Percentiles rank a stretch among this genome's conserved stretches.
Conservation (phyloP, 2,888 invertebrate species). For the Oscheius onirici region DNA sequence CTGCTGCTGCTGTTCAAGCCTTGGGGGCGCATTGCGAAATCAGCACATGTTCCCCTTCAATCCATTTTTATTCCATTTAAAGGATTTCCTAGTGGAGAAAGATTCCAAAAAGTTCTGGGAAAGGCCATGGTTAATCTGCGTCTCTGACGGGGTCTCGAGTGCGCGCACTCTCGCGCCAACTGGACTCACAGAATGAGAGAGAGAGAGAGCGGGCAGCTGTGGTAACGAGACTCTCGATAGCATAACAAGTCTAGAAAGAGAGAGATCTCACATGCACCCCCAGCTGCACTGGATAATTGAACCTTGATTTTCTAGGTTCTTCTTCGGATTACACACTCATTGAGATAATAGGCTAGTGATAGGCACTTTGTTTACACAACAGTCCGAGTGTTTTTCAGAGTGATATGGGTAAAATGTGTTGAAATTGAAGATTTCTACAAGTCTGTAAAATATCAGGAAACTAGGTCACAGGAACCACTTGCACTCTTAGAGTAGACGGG, state of each 20-base stretch:
- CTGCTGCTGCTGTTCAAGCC: too few species aligned
- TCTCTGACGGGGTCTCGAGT: background rate
- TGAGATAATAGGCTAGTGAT: too few species aligned
- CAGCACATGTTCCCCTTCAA: background rate
- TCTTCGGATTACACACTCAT: too few species aligned
- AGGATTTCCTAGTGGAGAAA: background rate
- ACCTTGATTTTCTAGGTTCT: too few species aligned
- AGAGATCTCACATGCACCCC: background rate
- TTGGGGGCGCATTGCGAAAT: background rate
- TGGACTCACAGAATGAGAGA: background rate
- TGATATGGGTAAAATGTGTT: too few species aligned
- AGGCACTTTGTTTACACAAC: too few species aligned
- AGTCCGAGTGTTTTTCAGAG: too few species aligned
- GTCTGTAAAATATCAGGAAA: too few species aligned
- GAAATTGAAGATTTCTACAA: too few species aligned
- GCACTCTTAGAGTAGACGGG: too few species aligned
- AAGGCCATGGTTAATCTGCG: conserved; percentile 3
- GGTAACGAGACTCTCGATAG: conserved; percentile 33
- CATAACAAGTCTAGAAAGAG: conserved; percentile 26
- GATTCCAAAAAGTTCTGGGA: background rate
- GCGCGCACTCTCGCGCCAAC: background rate
- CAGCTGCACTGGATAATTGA: too few species aligned
- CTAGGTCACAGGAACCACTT: too few species aligned
- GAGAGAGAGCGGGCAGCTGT: conserved; percentile 7
- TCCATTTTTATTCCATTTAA: background rate